phyloP scores from a whole-genome alignment of 2,113 vertebrate genomes.

The Scartelaos histophorus region DNA sequence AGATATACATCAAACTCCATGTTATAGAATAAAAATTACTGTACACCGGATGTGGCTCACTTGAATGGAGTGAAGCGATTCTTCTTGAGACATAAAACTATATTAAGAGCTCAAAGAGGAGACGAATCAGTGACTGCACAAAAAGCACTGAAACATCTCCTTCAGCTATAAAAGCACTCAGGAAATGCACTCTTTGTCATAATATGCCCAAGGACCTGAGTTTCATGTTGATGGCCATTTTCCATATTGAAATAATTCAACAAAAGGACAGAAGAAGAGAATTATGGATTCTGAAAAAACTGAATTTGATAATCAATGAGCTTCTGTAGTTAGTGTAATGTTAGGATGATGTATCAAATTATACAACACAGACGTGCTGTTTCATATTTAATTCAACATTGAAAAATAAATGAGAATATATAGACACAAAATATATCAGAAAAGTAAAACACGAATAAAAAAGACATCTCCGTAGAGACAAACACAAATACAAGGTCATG shows the following conservation, averaged over 20 bases:
- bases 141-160: conserved; percentile 49
- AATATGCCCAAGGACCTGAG: conserved; percentile 45
- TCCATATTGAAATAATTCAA: conserved; percentile 62
- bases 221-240: conserved; percentile 29
- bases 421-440: conserved; percentile 39
- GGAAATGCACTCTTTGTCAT: conserved; percentile 45
- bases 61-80: conserved; percentile 2
- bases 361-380: conserved; percentile 17
- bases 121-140: conserved; percentile 27
- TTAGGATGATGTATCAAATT: background rate
- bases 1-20: conserved; percentile 11
- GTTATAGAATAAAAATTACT: conserved; percentile 9
- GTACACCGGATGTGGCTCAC: background rate
- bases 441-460: conserved; percentile 30
- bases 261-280: conserved; percentile 35
- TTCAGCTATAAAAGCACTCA: conserved; percentile 68
- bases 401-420: conserved; percentile 49
- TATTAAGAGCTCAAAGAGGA: conserved; percentile 20
- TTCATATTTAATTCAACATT: conserved; percentile 66
- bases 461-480: conserved; percentile 1
- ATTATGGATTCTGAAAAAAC: conserved; percentile 24
- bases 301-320: conserved; percentile 12
- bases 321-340: background rate
- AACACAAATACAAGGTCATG: conserved; percentile 42
- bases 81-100: conserved; percentile 13